Evolutionary conservation across 2,797 vertebrate species (phyloP), one percentile per base, ranked within the genome.

Genomic region (Rhynchotus rufescens): DNA sequence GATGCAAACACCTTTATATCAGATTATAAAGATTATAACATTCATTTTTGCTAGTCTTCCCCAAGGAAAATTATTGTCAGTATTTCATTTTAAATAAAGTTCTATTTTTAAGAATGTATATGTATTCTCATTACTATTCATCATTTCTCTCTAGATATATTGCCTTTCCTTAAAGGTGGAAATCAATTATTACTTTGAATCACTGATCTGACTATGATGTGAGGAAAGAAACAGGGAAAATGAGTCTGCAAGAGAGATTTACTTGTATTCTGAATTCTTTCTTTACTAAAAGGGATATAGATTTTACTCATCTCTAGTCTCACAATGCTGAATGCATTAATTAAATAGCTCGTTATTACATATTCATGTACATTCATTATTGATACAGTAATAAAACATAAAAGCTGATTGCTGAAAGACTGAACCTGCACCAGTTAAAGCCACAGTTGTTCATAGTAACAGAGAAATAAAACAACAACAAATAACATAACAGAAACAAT

Each of bases 301-400:
- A 78, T 94, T 94, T 90, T 87, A 60, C 28, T 86, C 66, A 56
- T 85, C 0, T 0, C n/a, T 71, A 88, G 67, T 80, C 79, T 86
- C 83, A 71, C 71, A 86, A 67, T 66, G 71, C 52, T 88, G 84
- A 83, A 86, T 84, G 64, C 91, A 93, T 95, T 91, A 93, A 95
- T 96, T 93, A 94, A 96, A 83, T 89, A 84, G 80, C 59, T 93
- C 56, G 61, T 84, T 93, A 93, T 96, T 96, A 92, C 65, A 94
- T 93, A 94, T 96, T 96, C 81, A 93, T 92, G 92, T 83, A 76
- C 86, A 94, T 95, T 85, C 52, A 96, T 96, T 92, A 95, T 95
- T 96, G 91, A 95, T 95, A 72, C 80, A n/a, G 57, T 86, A 96
- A 91, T 95, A 92, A 96, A 93, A 93, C 84, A 94, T 93, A 94